Percentiles rank a stretch among this genome's conserved stretches.
Evolutionary conservation across 2,113 vertebrate species (phyloP).

Genomic region (Myotis brandtii): DNA sequence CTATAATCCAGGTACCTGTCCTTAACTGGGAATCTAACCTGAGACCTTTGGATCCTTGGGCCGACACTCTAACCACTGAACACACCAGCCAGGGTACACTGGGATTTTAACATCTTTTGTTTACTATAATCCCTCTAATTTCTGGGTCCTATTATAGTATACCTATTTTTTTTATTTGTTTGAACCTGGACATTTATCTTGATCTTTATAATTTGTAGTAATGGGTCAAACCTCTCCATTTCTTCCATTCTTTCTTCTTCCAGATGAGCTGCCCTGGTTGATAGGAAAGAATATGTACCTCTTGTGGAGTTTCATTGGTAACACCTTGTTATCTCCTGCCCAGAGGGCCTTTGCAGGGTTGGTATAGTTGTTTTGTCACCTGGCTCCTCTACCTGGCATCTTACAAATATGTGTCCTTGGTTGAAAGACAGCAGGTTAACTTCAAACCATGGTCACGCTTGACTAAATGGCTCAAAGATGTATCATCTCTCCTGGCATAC

Average conservation of each 20-base stretch:
- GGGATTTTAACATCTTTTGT: neutral
- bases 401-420: neutral
- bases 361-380: neutral
- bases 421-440: neutral
- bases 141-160: neutral
- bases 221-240: neutral
- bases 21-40: no score
- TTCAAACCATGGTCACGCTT: neutral
- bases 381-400: neutral
- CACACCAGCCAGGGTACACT: no score
- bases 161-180: neutral
- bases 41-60: no score
- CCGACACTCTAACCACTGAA: no score
- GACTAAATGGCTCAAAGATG: neutral
- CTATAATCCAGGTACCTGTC: no score
- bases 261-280: neutral
- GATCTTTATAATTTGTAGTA: neutral
- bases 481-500: neutral
- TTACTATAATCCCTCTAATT: neutral
- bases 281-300: neutral
- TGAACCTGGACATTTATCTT: neutral
- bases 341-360: neutral
- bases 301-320: neutral
- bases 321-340: neutral
- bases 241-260: neutral